Evolutionary conservation across 64 coral and sea anemone species (phyloP), one percentile per base, ranked within the genome.

Genomic region (Stichodactyla mertensii): DNA sequence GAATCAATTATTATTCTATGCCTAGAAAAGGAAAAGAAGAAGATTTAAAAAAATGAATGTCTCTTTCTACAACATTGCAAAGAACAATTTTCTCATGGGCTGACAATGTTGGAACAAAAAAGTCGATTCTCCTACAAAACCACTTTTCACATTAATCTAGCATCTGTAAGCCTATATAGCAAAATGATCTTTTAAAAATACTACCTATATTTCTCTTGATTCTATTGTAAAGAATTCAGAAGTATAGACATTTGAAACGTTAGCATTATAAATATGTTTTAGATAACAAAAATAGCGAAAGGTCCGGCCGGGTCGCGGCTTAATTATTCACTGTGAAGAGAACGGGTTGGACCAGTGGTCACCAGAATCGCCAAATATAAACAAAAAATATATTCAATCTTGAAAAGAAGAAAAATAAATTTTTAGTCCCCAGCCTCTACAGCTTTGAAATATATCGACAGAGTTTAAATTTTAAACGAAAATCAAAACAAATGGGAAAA

Each of bases 341-440:
- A 74, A 23, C 69, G 69, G 69, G 69, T 74, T 74, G 69, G 10
- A 74, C 69, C 24, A 31, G 69, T 74, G 69, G 69, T 31, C 69
- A 74, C 69, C 69, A 74, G 69, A 74, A 36, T 22, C n/a, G 1
- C 69, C 0, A 27, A 74, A 74, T 74, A 74, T 74, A 74, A 74
- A 74, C 69, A 74, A 71, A 74, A 19, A 27, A 45, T 45, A 45
- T 10, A 74, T 27, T 74, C 22, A 31, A 74, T 82, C 88, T 89
- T 67, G 59, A 24, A 84, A 78, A 71, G 15, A 0, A 28, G 59
- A 2, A 84, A 45, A 51, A 57, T 22, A 66, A 27, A 71, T 9
- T 18, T 16, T 16, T 45, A 2, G 36, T 45, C 36, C 36, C 36
- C 36, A 27, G 14, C 56, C 54, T 7, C 56, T n/a, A 8, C 9